A percentile compares a stretch with the other conserved stretches of the same genome.
Evolutionary conservation across 2,797 vertebrate genomes (phyloP).

Genomic region (Neostethus bicornis): DNA sequence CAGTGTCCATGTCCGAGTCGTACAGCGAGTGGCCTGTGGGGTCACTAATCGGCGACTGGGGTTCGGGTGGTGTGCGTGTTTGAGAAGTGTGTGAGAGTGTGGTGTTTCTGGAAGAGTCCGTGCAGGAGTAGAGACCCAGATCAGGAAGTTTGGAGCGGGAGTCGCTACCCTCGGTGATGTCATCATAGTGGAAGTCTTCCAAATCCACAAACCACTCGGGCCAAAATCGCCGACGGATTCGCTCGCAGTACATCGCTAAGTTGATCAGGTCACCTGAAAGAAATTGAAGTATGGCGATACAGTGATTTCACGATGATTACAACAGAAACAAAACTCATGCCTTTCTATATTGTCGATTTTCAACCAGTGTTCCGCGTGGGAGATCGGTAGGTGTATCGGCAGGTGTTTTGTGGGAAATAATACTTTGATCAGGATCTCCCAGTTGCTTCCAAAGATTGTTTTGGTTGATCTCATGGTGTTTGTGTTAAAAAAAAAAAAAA

Average conservation of each 20-base stretch:
- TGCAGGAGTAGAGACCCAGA: constrained; percentile 93
- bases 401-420: too few species aligned
- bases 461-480: too few species aligned
- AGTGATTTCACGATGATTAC: not conserved
- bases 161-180: constrained; percentile 84
- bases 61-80: constrained; percentile 61
- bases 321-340: not conserved
- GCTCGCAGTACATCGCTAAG: constrained; percentile 98
- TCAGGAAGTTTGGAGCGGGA: constrained; percentile 86
- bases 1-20: constrained; percentile 97
- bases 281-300: constrained; percentile 2
- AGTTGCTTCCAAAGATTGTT: too few species aligned
- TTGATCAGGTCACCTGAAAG: constrained; percentile 94
- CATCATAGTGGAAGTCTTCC: constrained; percentile 87
- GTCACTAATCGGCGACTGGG: constrained; percentile 88
- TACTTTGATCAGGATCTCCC: too few species aligned
- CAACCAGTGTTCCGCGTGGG: too few species aligned
- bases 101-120: constrained; percentile 89
- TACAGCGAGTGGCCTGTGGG: constrained; percentile 93
- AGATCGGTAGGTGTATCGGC: too few species aligned
- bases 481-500: too few species aligned
- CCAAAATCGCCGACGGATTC: constrained; percentile 96
- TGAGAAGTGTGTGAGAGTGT: constrained; percentile 84
- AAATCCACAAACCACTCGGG: constrained; percentile 96
- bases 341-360: too few species aligned